Evolutionary conservation across 2,113 vertebrate species (phyloP), one percentile per base, ranked within the genome.

Genomic region (Sprattus sprattus): DNA sequence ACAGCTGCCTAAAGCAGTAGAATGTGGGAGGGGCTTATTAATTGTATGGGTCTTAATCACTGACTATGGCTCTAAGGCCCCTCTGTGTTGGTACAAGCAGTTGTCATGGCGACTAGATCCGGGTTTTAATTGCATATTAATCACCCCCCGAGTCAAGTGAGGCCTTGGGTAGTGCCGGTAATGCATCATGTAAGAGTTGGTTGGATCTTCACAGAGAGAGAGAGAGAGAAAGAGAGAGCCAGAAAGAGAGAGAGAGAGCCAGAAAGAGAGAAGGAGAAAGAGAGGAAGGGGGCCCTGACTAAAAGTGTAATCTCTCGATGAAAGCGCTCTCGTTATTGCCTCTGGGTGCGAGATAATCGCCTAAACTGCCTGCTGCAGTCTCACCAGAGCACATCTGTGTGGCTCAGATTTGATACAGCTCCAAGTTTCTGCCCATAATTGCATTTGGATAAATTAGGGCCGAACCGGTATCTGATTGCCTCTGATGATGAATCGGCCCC

Each of bases 11-110:
- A 75, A 75, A 75, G 67, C 67, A 32, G 10, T 75, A 75, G 67
- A 93, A 91, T 90, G 89, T 91, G 93, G 93, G 89, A 90, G 44
- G 90, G 90, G 92, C 88, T 91, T 92, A 94, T 95, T 95, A 95
- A 95, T 95, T 92, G 93, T 90, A 92, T 90, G 91, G 83, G 83
- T 86, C 89, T 86, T 94, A 94, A 94, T 92, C 92, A 93, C 91
- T 90, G 92, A 92, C 67, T 75, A 75, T 75, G 88, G 91, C 87
- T 75, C 84, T 87, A 52, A 28, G 80, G 84, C 83, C 90, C 92
- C 89, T 91, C 89, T 92, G 92, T 92, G 92, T 88, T 85, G 86
- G 88, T 75, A 84, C 88, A 86, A 28, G 86, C 54, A 75, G 93
- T 94, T 92, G 92, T 90, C 93, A 93, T 92, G 91, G 93, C 87